Percentiles rank a stretch among this genome's conserved stretches.
These are phyloP conservation scores for Cerastis leucographa DNA, from an alignment of 2,888 invertebrate genomes.

Conservation along the genomic window DNA sequence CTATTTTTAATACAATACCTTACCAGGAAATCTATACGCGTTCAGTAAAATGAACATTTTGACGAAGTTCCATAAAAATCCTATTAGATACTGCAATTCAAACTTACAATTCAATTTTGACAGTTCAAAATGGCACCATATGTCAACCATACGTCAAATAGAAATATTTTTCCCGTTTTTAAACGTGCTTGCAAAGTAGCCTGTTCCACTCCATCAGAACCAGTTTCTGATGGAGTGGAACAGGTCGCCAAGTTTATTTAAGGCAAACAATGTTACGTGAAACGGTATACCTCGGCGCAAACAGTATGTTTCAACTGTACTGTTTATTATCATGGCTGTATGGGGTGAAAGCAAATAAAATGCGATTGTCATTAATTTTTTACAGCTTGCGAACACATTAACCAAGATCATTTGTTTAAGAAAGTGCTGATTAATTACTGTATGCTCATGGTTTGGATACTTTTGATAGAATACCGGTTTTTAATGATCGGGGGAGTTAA, in stretches of 20 bases:
- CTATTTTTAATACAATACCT: not conserved
- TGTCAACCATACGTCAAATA: constrained; percentile 3
- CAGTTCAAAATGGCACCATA: not conserved
- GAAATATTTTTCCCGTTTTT: not conserved
- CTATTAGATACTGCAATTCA: not conserved
- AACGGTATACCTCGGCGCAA: constrained; percentile 52
- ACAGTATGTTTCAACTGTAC: constrained; percentile 52
- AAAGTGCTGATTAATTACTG: not conserved
- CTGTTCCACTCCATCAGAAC: constrained; percentile 50
- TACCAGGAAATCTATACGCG: not conserved
- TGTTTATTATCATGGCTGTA: constrained; percentile 38
- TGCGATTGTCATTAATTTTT: constrained; percentile 22
- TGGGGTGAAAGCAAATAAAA: constrained; percentile 25
- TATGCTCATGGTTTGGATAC: not conserved
- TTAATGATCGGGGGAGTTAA: not conserved
- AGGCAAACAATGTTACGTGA: constrained; percentile 61
- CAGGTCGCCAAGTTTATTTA: constrained; percentile 64
- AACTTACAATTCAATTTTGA: not conserved
- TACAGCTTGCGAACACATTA: not conserved
- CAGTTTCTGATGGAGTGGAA: constrained; percentile 54
- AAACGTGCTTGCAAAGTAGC: not conserved
- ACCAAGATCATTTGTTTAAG: not conserved
- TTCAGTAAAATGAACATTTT: not conserved
- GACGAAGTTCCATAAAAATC: not conserved
- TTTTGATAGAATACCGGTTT: not conserved